Evolutionary conservation across 2,888 invertebrate species (phyloP).

Genomic region (Pyralis farinalis): DNA sequence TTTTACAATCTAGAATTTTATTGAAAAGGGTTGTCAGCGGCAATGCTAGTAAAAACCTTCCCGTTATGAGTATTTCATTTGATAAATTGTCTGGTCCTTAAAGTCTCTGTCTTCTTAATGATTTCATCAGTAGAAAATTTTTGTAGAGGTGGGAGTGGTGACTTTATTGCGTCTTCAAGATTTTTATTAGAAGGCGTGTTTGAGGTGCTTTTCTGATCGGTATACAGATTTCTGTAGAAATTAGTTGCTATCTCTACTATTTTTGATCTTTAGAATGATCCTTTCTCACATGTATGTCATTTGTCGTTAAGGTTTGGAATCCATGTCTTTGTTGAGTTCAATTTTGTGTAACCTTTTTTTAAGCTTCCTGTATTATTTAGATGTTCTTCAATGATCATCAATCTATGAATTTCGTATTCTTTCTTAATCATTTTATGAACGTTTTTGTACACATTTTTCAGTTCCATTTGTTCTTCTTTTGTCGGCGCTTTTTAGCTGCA

Average conservation of each 20-base stretch:
- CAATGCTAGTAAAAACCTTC: background rate
- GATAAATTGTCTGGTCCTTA: conserved; percentile 15
- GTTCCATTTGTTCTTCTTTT: conserved; percentile 17
- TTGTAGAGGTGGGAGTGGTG: background rate
- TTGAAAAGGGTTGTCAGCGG: conserved; percentile 23
- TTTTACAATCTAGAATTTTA: conserved; percentile 21
- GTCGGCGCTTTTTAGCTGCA: conserved; percentile 16
- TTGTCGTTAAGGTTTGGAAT: conserved; percentile 15
- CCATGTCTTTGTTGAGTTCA: conserved; percentile 14
- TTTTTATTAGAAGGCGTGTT: conserved; percentile 1
- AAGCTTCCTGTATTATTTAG: conserved; percentile 8
- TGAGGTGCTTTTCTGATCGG: background rate
- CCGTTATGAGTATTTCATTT: conserved; percentile 12
- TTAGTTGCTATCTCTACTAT: conserved; percentile 19
- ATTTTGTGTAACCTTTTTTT: conserved; percentile 19
- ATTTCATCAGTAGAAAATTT: conserved; percentile 11
- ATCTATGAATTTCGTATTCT: conserved; percentile 16
- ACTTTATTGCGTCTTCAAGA: too few relatives aligned
- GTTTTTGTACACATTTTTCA: conserved; percentile 16
- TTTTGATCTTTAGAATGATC: conserved; percentile 12
- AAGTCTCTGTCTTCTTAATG: conserved; percentile 11
- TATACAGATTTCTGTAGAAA: conserved; percentile 18
- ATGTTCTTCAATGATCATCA: conserved; percentile 13
- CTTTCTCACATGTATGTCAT: conserved; percentile 7
- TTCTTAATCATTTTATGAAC: conserved; percentile 17